phyloP scores from a whole-genome alignment of 2,797 vertebrate species.

The Acrossocheilus fasciatus region DNA sequence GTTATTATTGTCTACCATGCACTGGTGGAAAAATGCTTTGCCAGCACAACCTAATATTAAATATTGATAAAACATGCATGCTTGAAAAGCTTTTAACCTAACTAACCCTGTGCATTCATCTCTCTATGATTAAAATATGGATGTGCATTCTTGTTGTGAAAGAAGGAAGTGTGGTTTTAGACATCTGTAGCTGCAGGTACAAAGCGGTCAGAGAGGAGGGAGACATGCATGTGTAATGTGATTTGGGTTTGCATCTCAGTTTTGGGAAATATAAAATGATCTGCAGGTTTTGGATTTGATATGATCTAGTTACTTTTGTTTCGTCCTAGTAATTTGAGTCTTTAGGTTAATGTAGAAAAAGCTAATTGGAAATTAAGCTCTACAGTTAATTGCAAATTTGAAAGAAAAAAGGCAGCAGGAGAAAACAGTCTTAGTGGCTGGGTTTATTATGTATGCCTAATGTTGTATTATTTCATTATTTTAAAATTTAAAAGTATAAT shows the following conservation, averaged over 20 bases:
- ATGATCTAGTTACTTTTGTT: neutral
- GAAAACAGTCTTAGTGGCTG: neutral
- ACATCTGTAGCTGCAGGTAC: neutral
- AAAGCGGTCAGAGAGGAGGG: neutral
- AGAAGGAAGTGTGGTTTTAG: conserved; percentile 9
- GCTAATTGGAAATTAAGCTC: neutral
- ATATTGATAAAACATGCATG: conserved; percentile 65
- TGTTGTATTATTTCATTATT: neutral
- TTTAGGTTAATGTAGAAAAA: neutral
- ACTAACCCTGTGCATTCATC: conserved; percentile 42
- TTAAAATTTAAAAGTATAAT: neutral
- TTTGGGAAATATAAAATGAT: conserved; percentile 2
- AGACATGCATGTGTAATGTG: neutral
- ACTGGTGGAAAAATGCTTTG: conserved; percentile 60
- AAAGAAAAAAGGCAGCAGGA: neutral
- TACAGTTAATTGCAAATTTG: neutral
- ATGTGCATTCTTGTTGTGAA: conserved; percentile 1
- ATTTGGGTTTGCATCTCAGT: conserved; percentile 24
- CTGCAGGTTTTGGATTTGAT: conserved; percentile 6
- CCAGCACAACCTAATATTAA: conserved; percentile 67
- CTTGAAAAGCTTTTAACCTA: conserved; percentile 48
- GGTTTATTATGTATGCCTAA: neutral
- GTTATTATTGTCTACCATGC: conserved; percentile 67
- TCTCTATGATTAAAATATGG: conserved; percentile 46
- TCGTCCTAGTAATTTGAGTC: neutral